A percentile compares a stretch with the other conserved stretches of the same genome.
Conservation (phyloP, 2,888 invertebrate species). For the Ectemnius cavifrons region DNA sequence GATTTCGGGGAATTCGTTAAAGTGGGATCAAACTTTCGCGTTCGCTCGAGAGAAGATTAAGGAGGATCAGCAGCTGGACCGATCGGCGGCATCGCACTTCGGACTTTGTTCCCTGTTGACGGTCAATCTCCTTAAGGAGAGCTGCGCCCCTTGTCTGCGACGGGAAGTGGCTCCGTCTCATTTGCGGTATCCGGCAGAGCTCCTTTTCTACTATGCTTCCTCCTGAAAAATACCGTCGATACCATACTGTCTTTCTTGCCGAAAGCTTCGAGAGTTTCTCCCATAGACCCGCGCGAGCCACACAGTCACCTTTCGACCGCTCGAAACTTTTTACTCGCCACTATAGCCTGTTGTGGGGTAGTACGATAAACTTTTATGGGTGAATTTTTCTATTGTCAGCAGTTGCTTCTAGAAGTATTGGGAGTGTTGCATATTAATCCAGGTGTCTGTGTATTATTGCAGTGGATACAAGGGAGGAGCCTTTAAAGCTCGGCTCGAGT, state of each 20-base stretch:
- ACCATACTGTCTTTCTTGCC: conserved; percentile 17
- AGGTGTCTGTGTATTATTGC: no score
- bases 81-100: conserved; percentile 34
- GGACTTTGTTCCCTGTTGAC: conserved; percentile 31
- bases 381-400: conserved; percentile 8
- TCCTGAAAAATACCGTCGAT: conserved; percentile 44
- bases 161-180: conserved; percentile 49
- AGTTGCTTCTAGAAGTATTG: conserved; percentile 24
- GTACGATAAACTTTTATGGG: conserved; percentile 41
- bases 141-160: conserved; percentile 19
- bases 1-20: conserved; percentile 34
- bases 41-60: conserved; percentile 18
- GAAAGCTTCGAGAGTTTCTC: no score
- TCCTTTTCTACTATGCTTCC: conserved; percentile 33
- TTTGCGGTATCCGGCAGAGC: conserved; percentile 48
- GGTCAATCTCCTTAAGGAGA: conserved; percentile 51
- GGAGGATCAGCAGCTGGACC: conserved; percentile 29
- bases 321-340: conserved; percentile 36
- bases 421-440: background rate
- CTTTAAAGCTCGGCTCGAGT: no score
- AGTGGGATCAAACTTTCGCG: conserved; percentile 25
- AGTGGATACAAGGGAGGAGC: no score
- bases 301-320: no score
- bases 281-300: no score
- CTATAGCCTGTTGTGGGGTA: conserved; percentile 1